phyloP scores from a whole-genome alignment of 2,888 invertebrate genomes.

The Eudasyphora cyanicolor region DNA sequence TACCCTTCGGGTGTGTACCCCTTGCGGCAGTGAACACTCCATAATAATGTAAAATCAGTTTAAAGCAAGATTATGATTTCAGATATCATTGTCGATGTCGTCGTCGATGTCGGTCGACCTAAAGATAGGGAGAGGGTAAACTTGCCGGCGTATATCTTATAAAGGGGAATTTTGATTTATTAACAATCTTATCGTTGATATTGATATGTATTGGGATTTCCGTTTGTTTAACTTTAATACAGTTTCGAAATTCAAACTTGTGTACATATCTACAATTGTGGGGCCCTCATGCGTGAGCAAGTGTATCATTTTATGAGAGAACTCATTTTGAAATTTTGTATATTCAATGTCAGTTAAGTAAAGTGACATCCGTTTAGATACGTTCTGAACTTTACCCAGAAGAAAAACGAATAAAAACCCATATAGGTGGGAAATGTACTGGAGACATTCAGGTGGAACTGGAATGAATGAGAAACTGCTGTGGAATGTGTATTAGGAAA shows the following conservation, averaged over 20 bases:
- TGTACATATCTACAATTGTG: too few species aligned
- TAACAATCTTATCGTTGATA: constrained; percentile 45
- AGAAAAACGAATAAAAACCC: too few species aligned
- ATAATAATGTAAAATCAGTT: constrained; percentile 38
- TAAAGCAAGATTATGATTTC: constrained; percentile 23
- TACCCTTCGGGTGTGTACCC: not conserved
- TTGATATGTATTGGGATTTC: not conserved
- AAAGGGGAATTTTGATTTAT: constrained; percentile 49
- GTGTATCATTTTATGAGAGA: too few species aligned
- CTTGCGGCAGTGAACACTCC: not conserved
- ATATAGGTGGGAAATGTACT: too few species aligned
- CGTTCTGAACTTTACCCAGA: too few species aligned
- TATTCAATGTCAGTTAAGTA: not conserved
- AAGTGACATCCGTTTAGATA: not conserved
- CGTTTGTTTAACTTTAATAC: constrained; percentile 28
- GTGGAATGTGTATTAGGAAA: too few species aligned
- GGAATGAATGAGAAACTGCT: too few species aligned
- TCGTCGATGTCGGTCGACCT: not conserved
- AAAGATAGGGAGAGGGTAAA: not conserved
- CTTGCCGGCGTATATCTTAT: constrained; percentile 14
- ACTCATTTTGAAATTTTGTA: not conserved
- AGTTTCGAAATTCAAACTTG: not conserved
- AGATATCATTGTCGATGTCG: too few species aligned
- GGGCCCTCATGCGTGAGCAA: too few species aligned
- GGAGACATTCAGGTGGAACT: too few species aligned